A percentile compares a stretch with the other conserved stretches of the same genome.
These are phyloP conservation scores for Corapipo altera DNA, from an alignment of 2,113 vertebrate genomes.

Conservation along the genomic window DNA sequence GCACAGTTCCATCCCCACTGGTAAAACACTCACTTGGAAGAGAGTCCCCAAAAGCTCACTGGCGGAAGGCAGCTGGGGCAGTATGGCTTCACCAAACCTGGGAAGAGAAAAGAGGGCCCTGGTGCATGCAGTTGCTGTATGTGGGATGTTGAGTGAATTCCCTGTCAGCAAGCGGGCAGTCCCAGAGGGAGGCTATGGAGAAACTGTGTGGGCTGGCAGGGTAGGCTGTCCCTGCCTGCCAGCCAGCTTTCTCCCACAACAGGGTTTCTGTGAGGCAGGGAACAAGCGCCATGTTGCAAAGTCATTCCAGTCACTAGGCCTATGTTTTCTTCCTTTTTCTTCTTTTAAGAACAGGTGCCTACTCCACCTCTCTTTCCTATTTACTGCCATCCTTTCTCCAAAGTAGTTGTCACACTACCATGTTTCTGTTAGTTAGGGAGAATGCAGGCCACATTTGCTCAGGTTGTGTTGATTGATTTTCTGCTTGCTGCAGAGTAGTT, in stretches of 20 bases:
- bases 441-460: background rate
- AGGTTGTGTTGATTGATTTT: background rate
- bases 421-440: background rate
- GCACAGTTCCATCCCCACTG: background rate
- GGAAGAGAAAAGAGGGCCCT: background rate
- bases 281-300: background rate
- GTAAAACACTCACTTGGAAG: background rate
- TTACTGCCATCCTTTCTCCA: background rate
- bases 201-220: background rate
- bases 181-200: background rate
- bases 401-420: background rate
- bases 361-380: background rate
- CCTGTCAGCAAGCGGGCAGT: background rate
- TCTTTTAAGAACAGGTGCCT: background rate
- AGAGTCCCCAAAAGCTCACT: background rate
- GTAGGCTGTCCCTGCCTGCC: background rate
- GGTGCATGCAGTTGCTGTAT: accelerated
- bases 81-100: accelerated
- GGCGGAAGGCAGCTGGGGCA: background rate
- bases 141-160: background rate
- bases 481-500: accelerated
- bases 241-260: background rate
- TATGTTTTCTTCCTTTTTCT: background rate
- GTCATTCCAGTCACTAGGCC: background rate
- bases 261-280: background rate